Base-by-base conservation (phyloP, 2,113 vertebrate species). In the Piprites chloris region DNA sequence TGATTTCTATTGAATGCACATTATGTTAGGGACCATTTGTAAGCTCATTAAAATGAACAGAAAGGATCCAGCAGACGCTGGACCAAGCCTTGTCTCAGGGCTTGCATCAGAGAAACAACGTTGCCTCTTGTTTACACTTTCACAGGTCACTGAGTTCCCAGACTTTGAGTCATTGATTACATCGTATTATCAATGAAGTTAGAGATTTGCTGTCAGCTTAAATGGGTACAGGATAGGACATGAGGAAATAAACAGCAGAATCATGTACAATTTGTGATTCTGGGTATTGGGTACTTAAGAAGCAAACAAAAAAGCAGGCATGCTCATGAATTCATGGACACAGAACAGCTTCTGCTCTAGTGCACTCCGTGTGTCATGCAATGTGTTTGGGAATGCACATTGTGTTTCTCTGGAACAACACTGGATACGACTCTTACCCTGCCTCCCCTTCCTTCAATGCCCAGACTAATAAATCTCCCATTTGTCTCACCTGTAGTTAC, bases 401-500 rank as follows among this genome's bases (percentile, higher is more conserved):
- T 65, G 28, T 65, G 41, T 81, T 87, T 84, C 61, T 78, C 65
- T 46, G 49, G 44, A 92, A 41, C 32, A 80, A 22, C 61, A 16
- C 14, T 74, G 47, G 33, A 35, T 61, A 79, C 0, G 7, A 69
- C 35, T 93, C 78, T 61, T 68, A 68, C 56, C 35, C 67, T 90
- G 78, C 59, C 65, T 93, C 32, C 27, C 63, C 47, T 94, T 80
- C 65, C 65, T 49, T 90, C 66, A 81, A 50, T 69, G 86, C 85
- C 83, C 85, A 92, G 73, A 85, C 69, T 92, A 96, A 94, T 96
- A 94, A 96, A 95, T 85, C 87, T 93, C 90, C 61, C 94, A 87
- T 96, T 95, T 95, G 94, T 93, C 93, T 95, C 93, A 97, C 97
- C 96, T 96, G 95, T 82, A 85, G 58, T 89, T 96, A 95, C 95